Evolutionary conservation across 2,888 invertebrate species (phyloP).

Genomic region (Petrolisthes manimaculis): DNA sequence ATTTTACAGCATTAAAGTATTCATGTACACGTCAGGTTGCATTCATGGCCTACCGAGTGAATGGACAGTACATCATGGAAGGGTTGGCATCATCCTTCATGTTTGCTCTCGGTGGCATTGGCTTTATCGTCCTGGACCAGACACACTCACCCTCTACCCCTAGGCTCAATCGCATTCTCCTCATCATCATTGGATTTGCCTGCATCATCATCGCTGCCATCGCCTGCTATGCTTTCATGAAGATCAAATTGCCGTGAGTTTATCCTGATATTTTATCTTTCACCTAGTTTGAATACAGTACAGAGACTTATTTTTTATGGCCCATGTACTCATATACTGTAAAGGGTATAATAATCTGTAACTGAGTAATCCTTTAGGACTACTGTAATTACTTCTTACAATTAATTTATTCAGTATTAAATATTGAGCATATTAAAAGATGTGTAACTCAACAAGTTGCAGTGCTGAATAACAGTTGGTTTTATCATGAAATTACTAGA

Average conservation of each 20-base stretch:
- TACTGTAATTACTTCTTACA: too few relatives aligned
- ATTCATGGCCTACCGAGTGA: constrained; percentile 98
- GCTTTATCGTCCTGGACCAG: constrained; percentile 95
- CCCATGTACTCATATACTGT: too few relatives aligned
- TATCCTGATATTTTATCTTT: neutral
- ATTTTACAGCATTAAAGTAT: constrained; percentile 20
- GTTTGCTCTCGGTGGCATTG: constrained; percentile 94
- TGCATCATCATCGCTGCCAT: constrained; percentile 63
- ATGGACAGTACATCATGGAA: constrained; percentile 99
- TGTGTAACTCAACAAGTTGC: too few relatives aligned
- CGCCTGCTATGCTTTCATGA: constrained; percentile 66
- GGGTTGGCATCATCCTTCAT: constrained; percentile 97
- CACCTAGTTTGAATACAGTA: too few relatives aligned
- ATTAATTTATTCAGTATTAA: too few relatives aligned
- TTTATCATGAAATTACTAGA: too few relatives aligned
- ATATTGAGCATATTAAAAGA: too few relatives aligned
- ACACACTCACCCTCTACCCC: constrained; percentile 91
- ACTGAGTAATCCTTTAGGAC: too few relatives aligned
- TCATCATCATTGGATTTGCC: constrained; percentile 70
- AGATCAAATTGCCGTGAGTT: constrained; percentile 66
- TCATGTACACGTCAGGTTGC: constrained; percentile 78
- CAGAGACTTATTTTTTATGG: too few relatives aligned
- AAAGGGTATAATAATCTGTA: too few relatives aligned
- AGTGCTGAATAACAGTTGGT: too few relatives aligned
- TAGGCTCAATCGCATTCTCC: constrained; percentile 88